phyloP scores from a whole-genome alignment of 2,888 invertebrate genomes.

The Epirrhoe tristata region DNA sequence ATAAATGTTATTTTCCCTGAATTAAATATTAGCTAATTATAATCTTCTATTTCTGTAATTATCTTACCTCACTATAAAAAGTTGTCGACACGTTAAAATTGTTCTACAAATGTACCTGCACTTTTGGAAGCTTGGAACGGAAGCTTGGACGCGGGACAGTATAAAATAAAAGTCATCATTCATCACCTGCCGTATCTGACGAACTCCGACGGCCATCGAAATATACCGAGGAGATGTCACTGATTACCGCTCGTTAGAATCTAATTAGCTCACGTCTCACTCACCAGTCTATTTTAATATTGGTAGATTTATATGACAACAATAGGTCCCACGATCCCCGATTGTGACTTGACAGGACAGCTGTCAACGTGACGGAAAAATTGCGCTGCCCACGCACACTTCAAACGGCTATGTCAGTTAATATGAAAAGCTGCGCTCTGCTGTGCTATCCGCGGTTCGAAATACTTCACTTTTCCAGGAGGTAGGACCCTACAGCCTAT shows the following conservation, averaged over 20 bases:
- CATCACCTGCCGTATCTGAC: constrained; percentile 62
- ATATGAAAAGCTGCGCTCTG: not conserved
- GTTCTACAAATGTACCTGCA: too few species aligned
- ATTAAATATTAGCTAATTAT: too few species aligned
- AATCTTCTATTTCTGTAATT: too few species aligned
- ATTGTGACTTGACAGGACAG: constrained; percentile 40
- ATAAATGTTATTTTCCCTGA: too few species aligned
- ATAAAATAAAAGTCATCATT: constrained; percentile 83
- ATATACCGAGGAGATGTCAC: constrained; percentile 74
- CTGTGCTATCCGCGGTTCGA: too few species aligned
- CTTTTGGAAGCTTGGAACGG: too few species aligned
- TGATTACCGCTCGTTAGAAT: constrained; percentile 81
- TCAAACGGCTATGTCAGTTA: constrained; percentile 19
- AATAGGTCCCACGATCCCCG: constrained; percentile 51
- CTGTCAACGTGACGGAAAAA: constrained; percentile 42
- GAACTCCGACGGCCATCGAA: constrained; percentile 68
- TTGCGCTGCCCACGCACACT: constrained; percentile 40
- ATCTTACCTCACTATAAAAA: too few species aligned
- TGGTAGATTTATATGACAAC: constrained; percentile 36
- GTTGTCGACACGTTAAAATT: too few species aligned
- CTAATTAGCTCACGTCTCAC: constrained; percentile 82
- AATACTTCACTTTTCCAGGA: too few species aligned
- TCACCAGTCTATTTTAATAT: constrained; percentile 76
- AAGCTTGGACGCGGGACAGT: constrained; percentile 1
- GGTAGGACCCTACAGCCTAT: too few species aligned